Evolutionary conservation across 1,140 invertebrate species (phyloP), one percentile per base, ranked within the genome.

Genomic region (Neoseiulus cucumeris): DNA sequence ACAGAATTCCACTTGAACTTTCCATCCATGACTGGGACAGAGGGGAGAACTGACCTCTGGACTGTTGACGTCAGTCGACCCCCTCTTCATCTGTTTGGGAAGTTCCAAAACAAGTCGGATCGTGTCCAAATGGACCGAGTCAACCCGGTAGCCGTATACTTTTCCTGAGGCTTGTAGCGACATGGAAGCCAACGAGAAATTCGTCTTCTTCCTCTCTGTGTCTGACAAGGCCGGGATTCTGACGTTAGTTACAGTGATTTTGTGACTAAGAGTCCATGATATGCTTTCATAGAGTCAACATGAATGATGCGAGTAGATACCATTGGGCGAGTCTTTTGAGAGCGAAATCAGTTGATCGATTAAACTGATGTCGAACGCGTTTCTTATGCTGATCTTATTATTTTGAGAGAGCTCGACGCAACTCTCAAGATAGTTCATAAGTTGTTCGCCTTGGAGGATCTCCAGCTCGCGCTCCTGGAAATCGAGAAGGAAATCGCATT

Each of bases 151-250:
- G 14, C 51, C 51, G 51, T 59, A 59, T 4, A 59, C 33, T 33
- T 59, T 59, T 6, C 51, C 51, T 17, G 51, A 59, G 25, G 51
- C 51, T 14, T 25, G 12, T 20, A 59, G 51, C 4, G 51, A 29
- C 51, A 59, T 59, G 1, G 51, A 59, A n/a, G 51, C 51, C 33
- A 59, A 25, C 22, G 51, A 59, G 51, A 59, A 59, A 33, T 59
- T 25, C 22, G 51, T 59, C 4, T 12, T 9, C 14, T n/a, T 25
- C 25, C 9, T 20, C 25, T 25, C 51, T 59, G 51, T 1, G n/a
- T n/a, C n/a, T n/a, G n/a, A n/a, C n/a, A n/a, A n/a, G n/a, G n/a
- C n/a, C n/a, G n/a, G n/a, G n/a, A n/a, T n/a, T n/a, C n/a, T 17
- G 22, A 25, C 14, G 22, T 9, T 12, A 25, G 9, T 4, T 39